Base-by-base conservation (phyloP, 1,140 invertebrate species). In the Copidosoma floridanum region DNA sequence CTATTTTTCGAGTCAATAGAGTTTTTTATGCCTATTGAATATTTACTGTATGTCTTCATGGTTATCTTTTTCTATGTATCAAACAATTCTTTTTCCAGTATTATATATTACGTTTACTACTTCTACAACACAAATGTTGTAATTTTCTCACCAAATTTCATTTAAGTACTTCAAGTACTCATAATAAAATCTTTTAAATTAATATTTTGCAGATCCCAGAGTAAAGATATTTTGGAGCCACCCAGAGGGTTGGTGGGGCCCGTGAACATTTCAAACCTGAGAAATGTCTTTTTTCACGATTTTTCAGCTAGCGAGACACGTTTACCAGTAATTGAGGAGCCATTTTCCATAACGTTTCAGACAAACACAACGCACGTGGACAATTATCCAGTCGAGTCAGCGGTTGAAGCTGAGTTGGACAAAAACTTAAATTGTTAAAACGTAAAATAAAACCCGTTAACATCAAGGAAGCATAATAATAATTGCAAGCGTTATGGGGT, bases 221-320 rank as follows among this genome's bases (percentile, higher is more conserved):
- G n/a, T n/a, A n/a, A n/a, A n/a, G n/a, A n/a, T n/a, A n/a, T n/a
- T n/a, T n/a, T n/a, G n/a, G n/a, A n/a, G n/a, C n/a, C n/a, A n/a
- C n/a, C n/a, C n/a, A n/a, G n/a, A n/a, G n/a, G n/a, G n/a, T n/a
- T n/a, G n/a, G n/a, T n/a, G n/a, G n/a, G n/a, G n/a, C n/a, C n/a
- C n/a, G n/a, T n/a, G n/a, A 77, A 78, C 43, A 71, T 76, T 2
- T 69, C 72, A 23, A 67, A 69, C 55, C 61, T 77, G 12, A 74
- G 70, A 66, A 78, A 72, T 46, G 69, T 79, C 11, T 78, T 80
- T 64, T 78, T 79, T 58, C 70, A 79, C 40, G 73, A 71, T 62
- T 68, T 71, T 32, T 61, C 68, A 8, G 35, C 68, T 11, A 60
- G 61, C 41, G 74, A 77, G 14, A 78, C 77, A 43, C 70, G 76